Base-by-base conservation (phyloP, 2,797 vertebrate species). In the Lacerta agilis region DNA sequence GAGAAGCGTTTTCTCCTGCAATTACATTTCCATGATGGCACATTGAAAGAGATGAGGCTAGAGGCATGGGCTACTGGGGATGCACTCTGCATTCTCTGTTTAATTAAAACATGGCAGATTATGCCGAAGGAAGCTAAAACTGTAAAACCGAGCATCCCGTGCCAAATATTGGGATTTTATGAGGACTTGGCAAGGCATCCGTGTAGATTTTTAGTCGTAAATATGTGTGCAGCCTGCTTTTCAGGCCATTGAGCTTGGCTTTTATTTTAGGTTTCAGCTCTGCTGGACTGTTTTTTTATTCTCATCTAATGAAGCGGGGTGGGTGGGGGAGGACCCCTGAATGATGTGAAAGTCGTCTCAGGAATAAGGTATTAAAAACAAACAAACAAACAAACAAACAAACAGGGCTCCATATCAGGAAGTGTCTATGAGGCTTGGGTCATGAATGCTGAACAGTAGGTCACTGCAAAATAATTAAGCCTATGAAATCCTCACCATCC, bases 111-210 rank as follows among this genome's bases (percentile, higher is more conserved):
- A 5, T 61, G 81, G 41, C 67, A 75, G 80, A 91, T 94, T 71
- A 87, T 80, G 88, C 88, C 85, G 93, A 88, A 87, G 78, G 49
- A 86, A 91, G 82, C 91, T 79, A 84, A 82, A 92, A 92, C 73
- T 86, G 86, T 83, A 85, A 83, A 90, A 76, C 79, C 7, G 78
- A 90, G 82, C 0, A 0, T 15, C 64, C 78, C 87, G 86, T 92
- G 92, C 88, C 91, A 94, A 91, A 93, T 92, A 91, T 0, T 92
- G 78, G 67, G 83, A 78, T 94, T 94, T 95, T 90, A 78, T 29
- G 86, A 79, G 90, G 58, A 81, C 80, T 86, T 92, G 83, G 92
- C 93, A 92, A 91, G 76, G 83, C 2, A 2, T 89, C 87, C 80
- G 69, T 58, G 67, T 18, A 86, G 76, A 79, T 82, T 93, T 91